Evolutionary conservation across 2,888 invertebrate genomes (phyloP), one percentile per base, ranked within the genome.

Genomic region (Aricia artaxerxes): DNA sequence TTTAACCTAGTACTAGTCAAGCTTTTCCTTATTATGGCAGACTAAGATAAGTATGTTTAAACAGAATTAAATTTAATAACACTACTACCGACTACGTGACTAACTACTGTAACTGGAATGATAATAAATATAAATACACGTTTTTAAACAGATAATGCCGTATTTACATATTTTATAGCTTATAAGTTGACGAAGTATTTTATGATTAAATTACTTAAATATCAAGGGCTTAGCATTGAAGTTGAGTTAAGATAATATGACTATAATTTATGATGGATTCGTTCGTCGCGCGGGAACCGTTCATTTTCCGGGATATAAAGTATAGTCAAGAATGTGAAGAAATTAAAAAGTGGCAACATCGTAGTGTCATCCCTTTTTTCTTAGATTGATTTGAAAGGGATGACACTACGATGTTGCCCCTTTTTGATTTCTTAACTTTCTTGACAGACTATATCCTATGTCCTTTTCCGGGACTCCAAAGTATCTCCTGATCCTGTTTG

Each of bases 71-170:
- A 49, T 13, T 49, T 38, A 31, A 69, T 73, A 24, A 24, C 73
- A 44, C 73, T n/a, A 40, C 38, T 44, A 75, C 75, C 73, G n/a
- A 40, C 38, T 44, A 75, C 75, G 75, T 75, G 75, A 75, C 75
- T 49, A 75, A 49, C 49, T 35, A 69, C 69, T 69, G 69, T 38
- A 35, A 16, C 38, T 38, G 69, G 35, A 69, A 69, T 38, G 69
- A 69, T 69, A 38, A 69, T 35, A 38, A 69, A 38, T 69, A 38
- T 69, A 69, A 69, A 69, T 69, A 38, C 69, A 35, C 31, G 16
- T 69, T 69, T 69, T 64, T 57, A 24, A 61, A 69, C 5, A 35
- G 35, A 69, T 69, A 69, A 69, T 35, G 5, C 13, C 11, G 35
- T 69, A 64, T 64, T 64, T 64, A 64, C 31, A 35, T 64, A 24